Percentiles rank a stretch among this genome's conserved stretches.
Evolutionary conservation across 2,888 invertebrate species (phyloP).

Genomic region (Parnassius apollo): DNA sequence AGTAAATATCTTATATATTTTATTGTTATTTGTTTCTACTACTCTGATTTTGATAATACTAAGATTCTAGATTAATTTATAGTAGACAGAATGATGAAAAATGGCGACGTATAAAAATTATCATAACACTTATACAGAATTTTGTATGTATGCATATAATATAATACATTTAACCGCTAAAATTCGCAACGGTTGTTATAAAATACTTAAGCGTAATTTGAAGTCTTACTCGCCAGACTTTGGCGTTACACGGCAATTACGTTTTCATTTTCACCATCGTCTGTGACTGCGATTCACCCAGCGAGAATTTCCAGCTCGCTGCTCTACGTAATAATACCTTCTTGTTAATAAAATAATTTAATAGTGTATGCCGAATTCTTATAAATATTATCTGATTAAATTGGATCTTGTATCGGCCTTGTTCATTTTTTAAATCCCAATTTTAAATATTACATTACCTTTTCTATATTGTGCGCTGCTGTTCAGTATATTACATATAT

Average conservation of each 20-base stretch:
- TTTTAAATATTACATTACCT: too few species aligned
- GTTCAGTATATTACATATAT: too few species aligned
- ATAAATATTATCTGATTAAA: neutral
- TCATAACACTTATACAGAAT: neutral
- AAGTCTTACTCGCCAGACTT: slow-evolving; percentile 25
- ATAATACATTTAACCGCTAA: neutral
- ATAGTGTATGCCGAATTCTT: slow-evolving; percentile 28
- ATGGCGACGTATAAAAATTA: too few species aligned
- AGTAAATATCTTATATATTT: too few species aligned
- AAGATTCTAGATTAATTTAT: too few species aligned
- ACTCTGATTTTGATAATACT: too few species aligned
- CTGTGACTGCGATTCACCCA: slow-evolving; percentile 36
- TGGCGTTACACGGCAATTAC: slow-evolving; percentile 41
- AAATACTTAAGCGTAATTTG: slow-evolving; percentile 12
- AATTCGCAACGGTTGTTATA: neutral
- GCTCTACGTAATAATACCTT: slow-evolving; percentile 48
- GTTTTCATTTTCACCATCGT: slow-evolving; percentile 55
- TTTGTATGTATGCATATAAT: neutral
- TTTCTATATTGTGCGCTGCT: too few species aligned
- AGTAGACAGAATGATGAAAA: too few species aligned
- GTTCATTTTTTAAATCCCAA: too few species aligned
- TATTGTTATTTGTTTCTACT: too few species aligned
- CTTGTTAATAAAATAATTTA: slow-evolving; percentile 31
- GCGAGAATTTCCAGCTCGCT: slow-evolving; percentile 60
- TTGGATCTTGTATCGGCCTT: too few species aligned